These are phyloP conservation scores for Xenops minutus DNA, from an alignment of 2,797 vertebrate species.

Conservation along the genomic window DNA sequence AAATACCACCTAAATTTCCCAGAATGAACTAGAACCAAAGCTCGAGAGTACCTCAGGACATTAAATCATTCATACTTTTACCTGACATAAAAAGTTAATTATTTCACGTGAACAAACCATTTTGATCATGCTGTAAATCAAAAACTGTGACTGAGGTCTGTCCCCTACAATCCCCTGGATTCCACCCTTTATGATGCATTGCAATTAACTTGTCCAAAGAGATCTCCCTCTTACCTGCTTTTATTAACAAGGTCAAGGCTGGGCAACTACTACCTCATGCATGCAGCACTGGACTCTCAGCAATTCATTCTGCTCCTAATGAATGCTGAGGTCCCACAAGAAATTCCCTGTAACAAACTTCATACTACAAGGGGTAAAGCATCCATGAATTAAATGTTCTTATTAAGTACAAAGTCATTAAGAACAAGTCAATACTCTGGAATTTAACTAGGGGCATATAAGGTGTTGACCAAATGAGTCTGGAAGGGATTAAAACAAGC, in stretches of 20 bases:
- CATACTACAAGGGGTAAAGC: neutral
- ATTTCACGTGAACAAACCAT: neutral
- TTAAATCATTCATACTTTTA: neutral
- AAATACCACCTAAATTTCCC: neutral
- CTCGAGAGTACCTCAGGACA: neutral
- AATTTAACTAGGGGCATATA: neutral
- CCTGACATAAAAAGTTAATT: neutral
- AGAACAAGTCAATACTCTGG: neutral
- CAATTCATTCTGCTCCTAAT: neutral
- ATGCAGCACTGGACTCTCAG: neutral
- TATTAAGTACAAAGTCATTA: neutral
- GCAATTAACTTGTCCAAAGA: neutral
- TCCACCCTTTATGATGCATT: neutral
- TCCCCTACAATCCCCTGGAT: fast-evolving
- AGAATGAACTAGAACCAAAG: neutral
- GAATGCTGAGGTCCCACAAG: neutral
- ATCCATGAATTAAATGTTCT: neutral
- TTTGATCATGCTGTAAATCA: neutral
- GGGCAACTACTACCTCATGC: neutral
- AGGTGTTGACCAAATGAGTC: neutral
- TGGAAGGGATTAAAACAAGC: neutral
- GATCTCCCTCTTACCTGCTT: neutral
- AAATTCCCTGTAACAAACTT: neutral
- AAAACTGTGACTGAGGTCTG: neutral
- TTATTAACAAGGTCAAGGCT: neutral